A percentile compares a stretch with the other conserved stretches of the same genome.
Conservation (phyloP, 2,113 vertebrate genomes). For the Bos taurus region ARS-UCD2.0 NC_037338.1:62308001-62308500, state of each 20-base stretch:
- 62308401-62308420: neutral
- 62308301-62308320: neutral
- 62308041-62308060: neutral
- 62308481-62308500: neutral
- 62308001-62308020: neutral
- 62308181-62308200: neutral
- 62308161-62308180: neutral
- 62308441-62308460: neutral
- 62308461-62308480: neutral
- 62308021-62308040: neutral
- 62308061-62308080: neutral
- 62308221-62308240: neutral
- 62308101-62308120: neutral
- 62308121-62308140: neutral
- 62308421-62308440: neutral
- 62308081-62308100: neutral
- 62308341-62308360: neutral
- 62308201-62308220: neutral
- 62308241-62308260: neutral
- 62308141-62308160: neutral
- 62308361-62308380: conserved; percentile 14
- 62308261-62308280: neutral
- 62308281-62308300: neutral
- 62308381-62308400: neutral
- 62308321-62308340: neutral